Percentiles rank a stretch among this genome's conserved stretches.
Conservation (phyloP, 2,888 invertebrate species). For the Tipula lateralis region DNA sequence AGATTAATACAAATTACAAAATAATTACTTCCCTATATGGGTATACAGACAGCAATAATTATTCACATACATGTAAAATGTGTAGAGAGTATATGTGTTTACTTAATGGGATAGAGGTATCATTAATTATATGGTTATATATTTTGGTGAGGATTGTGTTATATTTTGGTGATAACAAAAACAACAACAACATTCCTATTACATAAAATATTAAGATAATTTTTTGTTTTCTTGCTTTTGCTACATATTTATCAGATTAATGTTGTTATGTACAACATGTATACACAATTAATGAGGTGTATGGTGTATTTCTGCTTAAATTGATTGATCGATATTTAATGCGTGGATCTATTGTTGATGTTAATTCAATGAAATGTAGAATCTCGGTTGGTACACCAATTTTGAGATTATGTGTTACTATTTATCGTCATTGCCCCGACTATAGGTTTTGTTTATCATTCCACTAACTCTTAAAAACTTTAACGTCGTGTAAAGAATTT, state of each 20-base stretch:
- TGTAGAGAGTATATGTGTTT: background rate
- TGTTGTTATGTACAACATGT: background rate
- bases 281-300: background rate
- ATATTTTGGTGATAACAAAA: background rate
- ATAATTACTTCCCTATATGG: conserved; percentile 4
- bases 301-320: background rate
- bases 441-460: no score
- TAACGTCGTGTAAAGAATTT: no score
- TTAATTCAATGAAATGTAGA: background rate
- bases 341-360: background rate
- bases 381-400: no score
- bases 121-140: conserved; percentile 9
- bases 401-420: no score
- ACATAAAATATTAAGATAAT: background rate
- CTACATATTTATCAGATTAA: background rate
- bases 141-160: background rate
- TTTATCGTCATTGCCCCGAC: no score
- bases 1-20: background rate
- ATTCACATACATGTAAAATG: background rate
- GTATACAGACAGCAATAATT: no score
- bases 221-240: background rate
- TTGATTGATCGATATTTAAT: background rate
- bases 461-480: no score
- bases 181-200: background rate
- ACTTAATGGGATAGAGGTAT: background rate